These are phyloP conservation scores for Dolichomitus sp. DNA, from an alignment of 2,888 invertebrate species.

Conservation along the genomic window DNA sequence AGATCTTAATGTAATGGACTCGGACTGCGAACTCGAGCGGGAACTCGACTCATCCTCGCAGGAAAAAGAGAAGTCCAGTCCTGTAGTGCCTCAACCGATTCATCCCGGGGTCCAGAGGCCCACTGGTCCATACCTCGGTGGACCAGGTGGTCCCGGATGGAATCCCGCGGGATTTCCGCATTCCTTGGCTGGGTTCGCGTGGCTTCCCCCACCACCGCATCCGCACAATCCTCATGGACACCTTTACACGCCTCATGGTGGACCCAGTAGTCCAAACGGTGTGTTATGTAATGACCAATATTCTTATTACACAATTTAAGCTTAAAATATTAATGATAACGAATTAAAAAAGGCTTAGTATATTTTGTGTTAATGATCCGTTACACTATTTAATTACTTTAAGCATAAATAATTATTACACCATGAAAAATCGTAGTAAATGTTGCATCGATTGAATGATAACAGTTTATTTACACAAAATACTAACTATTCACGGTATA, in stretches of 20 bases:
- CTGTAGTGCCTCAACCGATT: conserved; percentile 90
- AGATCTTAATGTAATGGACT: conserved; percentile 85
- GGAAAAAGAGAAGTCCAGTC: conserved; percentile 86
- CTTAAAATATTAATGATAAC: not conserved
- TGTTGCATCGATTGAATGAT: too few relatives aligned
- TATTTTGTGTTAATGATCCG: too few relatives aligned
- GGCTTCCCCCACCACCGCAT: conserved; percentile 89
- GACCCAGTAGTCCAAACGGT: conserved; percentile 85
- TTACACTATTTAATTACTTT: too few relatives aligned
- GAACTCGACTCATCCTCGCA: conserved; percentile 76
- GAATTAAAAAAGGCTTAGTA: not conserved
- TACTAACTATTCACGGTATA: too few relatives aligned
- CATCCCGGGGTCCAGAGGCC: conserved; percentile 89
- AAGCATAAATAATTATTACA: too few relatives aligned
- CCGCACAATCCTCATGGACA: conserved; percentile 88
- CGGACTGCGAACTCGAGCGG: conserved; percentile 81
- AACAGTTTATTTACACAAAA: too few relatives aligned
- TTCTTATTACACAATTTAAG: conserved; percentile 20
- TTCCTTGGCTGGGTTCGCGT: conserved; percentile 89
- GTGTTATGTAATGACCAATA: conserved; percentile 63
- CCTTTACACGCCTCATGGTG: conserved; percentile 83
- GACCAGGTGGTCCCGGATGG: conserved; percentile 86
- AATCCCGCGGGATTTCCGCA: conserved; percentile 85
- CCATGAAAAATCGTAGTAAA: too few relatives aligned
- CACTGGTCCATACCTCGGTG: conserved; percentile 88